These are phyloP conservation scores for Grapholita molesta DNA, from an alignment of 1,140 invertebrate genomes.

Conservation along the genomic window DNA sequence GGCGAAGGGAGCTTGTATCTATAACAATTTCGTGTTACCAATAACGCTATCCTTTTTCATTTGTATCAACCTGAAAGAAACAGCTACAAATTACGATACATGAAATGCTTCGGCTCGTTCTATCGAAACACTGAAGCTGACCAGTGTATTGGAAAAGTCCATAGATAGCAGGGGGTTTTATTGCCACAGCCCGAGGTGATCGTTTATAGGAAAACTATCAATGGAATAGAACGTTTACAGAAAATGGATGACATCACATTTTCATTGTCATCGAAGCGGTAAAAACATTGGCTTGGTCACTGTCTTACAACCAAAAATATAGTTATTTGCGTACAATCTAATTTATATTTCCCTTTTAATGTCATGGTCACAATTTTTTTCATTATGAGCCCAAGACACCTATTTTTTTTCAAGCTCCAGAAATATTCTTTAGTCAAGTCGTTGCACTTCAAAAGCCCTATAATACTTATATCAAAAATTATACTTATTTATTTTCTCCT, in stretches of 20 bases:
- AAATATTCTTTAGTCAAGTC: no score
- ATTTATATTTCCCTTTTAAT: no score
- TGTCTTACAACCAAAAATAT: no score
- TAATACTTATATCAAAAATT: not conserved
- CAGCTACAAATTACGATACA: not conserved
- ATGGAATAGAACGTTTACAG: slow-evolving; percentile 42
- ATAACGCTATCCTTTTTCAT: not conserved
- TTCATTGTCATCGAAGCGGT: slow-evolving; percentile 19
- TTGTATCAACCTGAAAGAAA: slow-evolving; percentile 4
- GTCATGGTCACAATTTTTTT: no score
- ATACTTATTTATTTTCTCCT: not conserved
- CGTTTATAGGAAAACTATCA: slow-evolving; percentile 74
- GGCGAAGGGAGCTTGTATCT: slow-evolving; percentile 32
- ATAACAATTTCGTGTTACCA: not conserved
- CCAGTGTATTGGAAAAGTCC: slow-evolving; percentile 73
- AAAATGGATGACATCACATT: slow-evolving; percentile 59
- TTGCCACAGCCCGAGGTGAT: slow-evolving; percentile 59
- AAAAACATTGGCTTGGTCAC: no score
- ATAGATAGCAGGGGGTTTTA: slow-evolving; percentile 64
- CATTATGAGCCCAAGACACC: no score
- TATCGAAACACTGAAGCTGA: slow-evolving; percentile 6
- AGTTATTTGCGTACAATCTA: no score
- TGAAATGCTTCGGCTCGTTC: not conserved
- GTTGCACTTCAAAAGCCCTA: no score
- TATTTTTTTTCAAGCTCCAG: no score